Evolutionary conservation across 2,797 vertebrate species (phyloP).

Genomic region (Coregonus suidteri): DNA sequence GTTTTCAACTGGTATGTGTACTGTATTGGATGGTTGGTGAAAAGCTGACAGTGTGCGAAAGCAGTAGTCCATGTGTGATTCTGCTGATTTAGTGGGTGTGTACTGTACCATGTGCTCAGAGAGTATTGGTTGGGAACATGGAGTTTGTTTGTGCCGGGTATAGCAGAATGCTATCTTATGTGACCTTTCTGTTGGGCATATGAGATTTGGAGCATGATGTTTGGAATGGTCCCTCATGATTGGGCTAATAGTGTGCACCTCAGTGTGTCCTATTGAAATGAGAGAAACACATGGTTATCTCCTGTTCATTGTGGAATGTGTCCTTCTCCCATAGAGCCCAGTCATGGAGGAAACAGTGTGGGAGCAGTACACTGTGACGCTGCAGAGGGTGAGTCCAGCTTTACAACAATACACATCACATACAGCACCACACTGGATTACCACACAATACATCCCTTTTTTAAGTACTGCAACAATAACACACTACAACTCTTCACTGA

Average conservation of each 20-base stretch:
- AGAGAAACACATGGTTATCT: neutral
- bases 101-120: too few species aligned
- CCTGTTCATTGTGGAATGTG: neutral
- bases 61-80: too few species aligned
- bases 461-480: neutral
- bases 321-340: conserved; percentile 76
- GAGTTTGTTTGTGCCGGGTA: neutral
- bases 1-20: too few species aligned
- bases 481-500: neutral
- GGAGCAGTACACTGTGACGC: conserved; percentile 96
- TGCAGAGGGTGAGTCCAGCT: conserved; percentile 87
- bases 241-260: neutral
- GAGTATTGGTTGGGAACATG: too few species aligned
- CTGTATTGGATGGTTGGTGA: too few species aligned
- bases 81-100: too few species aligned
- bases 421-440: neutral
- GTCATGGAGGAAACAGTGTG: conserved; percentile 96
- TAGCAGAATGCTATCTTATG: neutral
- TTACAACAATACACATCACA: neutral
- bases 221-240: neutral
- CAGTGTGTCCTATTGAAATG: neutral
- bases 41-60: too few species aligned
- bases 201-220: neutral
- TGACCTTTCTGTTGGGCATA: neutral
- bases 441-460: neutral